Evolutionary conservation across 2,113 vertebrate genomes (phyloP), one percentile per base, ranked within the genome.

Genomic region (Xiphorhynchus elegans): DNA sequence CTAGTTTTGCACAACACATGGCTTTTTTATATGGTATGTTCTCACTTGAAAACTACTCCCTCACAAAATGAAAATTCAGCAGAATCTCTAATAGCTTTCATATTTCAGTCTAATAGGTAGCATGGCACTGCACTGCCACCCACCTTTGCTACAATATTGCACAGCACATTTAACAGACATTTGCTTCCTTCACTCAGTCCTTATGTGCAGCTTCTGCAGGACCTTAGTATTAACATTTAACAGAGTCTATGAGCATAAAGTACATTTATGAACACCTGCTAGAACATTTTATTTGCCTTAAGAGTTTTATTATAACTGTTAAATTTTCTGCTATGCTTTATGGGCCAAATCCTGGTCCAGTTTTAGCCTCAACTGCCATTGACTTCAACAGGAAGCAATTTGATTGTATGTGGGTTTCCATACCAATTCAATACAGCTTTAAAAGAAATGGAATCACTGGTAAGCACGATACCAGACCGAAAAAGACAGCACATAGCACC

Each of bases 21-120:
- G 63, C 44, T 96, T 97, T 95, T 92, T 95, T 81, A 90, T 76
- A 77, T 18, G 8, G 28, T 82, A 56, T 68, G 85, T 52, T 95
- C 96, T 93, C 73, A 92, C 50, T 76, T 89, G 84, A 92, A 97
- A 96, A 96, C 82, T 94, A 95, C 92, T 89, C 75, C 87, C 95
- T 97, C 83, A 83, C 91, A 96, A 97, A 96, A 95, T 74, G 80
- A 93, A 93, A 97, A 97, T 97, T 97, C 97, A 98, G 97, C 96
- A 98, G 67, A 97, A 91, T 85, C 81, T 72, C 84, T 98, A 97
- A 98, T 93, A 95, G 88, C 92, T 95, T 97, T 96, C 96, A 96
- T 98, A 97, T 98, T 98, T 98, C 97, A 98, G 94, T 77, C 83
- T 96, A 97, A 97, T 97, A 97, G 94, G 94, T 87, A 95, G 91